Evolutionary conservation across 2,888 invertebrate genomes (phyloP), one percentile per base, ranked within the genome.

Genomic region (Dicranocentrus wangi): DNA sequence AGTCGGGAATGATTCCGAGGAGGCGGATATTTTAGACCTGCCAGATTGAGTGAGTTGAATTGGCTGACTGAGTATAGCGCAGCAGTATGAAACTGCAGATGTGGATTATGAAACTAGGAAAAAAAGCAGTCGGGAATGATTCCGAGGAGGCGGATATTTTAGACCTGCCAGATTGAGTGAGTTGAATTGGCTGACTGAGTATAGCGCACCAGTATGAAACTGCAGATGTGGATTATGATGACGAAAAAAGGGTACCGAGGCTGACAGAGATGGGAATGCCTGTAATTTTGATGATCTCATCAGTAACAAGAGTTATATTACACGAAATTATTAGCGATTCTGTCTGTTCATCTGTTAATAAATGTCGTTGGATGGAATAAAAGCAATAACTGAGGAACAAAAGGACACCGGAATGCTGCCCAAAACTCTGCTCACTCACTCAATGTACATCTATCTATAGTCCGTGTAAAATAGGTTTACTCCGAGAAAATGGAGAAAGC

Each of bases 271-370:
- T 19, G 8, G 17, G 7, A n/a, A 32, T 55, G 58, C 32, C 23
- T n/a, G 68, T 47, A 76, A 76, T 68, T 76, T 47, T 58, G 68
- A 76, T 76, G 58, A 76, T 76, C 28, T 32, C 68, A 68, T 76
- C 68, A 68, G 21, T 21, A 17, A 63, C 63, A 60, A 55, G 55
- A 23, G 42, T 43, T 60, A 71, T 55, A 32, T n/a, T 58, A 32
- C 65, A 73, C 51, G 60, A 58, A 75, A 76, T 76, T 66, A 66
- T 76, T 76, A 58, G 76, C 42, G 47, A 76, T 60, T 68, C 58
- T 68, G 76, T 60, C 68, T 68, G 69, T 63, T 77, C 61, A 61
- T 69, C 61, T 69, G 28, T 55, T 68, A 76, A 68, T 76, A 68
- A 76, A 68, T 76, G 66, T 76, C 77, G 68, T 51, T 69, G 51